Evolutionary conservation across 1,140 invertebrate species (phyloP), one percentile per base, ranked within the genome.

Genomic region (Rhopalosiphum maidis): DNA sequence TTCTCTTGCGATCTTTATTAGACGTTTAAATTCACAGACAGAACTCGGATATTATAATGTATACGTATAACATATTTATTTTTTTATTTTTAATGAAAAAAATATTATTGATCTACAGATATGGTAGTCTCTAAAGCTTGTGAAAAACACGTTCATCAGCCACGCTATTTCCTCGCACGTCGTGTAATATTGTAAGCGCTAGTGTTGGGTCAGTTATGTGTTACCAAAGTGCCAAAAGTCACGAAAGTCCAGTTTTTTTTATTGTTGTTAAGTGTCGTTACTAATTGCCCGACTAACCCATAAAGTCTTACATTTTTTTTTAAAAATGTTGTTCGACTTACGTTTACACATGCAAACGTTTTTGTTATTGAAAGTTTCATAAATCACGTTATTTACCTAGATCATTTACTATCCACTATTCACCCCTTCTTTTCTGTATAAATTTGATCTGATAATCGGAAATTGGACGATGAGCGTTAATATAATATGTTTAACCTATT

Each of bases 221-320:
- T 86, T 55, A 25, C 82, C 25, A 43, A 93, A 93, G 82, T 93
- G 21, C 51, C 82, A 86, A 85, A 93, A 93, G 91, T 93, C 91
- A 93, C 91, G 91, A 93, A 93, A 51, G 60, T 93, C 48, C n/a
- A 86, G n/a, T 92, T 93, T 91, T 93, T 92, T 83, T 92, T 93
- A 83, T 86, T 85, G 35, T 85, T 86, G 82, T 93, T 30, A 93
- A 93, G 91, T 93, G 91, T 93, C 51, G 77, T 93, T 93, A 86
- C 91, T 93, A 93, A 93, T 93, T 93, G 91, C 37, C 41, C 35
- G 25, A 86, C 21, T 86, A 93, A 51, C 48, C 48, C 51, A 55
- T 93, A 86, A 77, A 25, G 35, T 23, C 23, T 55, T 85, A n/a
- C n/a, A 55, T 85, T 82, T 23, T 41, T 92, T 54, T 92, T 83